phyloP scores from a whole-genome alignment of 2,113 vertebrate genomes.

The Petaurus breviceps region DNA sequence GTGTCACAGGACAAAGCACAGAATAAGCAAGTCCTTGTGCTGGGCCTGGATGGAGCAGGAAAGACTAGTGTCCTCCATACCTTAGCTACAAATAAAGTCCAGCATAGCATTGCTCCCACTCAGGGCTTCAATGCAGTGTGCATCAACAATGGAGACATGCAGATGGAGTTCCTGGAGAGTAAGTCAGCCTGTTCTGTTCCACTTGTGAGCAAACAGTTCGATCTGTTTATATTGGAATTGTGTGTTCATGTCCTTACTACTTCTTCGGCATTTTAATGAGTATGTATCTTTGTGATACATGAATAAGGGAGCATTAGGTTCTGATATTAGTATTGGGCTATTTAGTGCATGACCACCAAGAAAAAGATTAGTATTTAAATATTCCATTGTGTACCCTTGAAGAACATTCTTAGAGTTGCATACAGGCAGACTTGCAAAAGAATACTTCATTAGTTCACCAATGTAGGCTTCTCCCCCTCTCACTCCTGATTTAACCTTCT shows the following conservation, averaged over 20 bases:
- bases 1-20: slow-evolving; percentile 78
- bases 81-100: slow-evolving; percentile 86
- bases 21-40: slow-evolving; percentile 90
- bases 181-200: slow-evolving; percentile 67
- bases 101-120: slow-evolving; percentile 87
- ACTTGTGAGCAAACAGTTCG: not conserved
- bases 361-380: not conserved
- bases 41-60: slow-evolving; percentile 95
- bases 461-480: not conserved
- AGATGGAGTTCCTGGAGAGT: slow-evolving; percentile 95
- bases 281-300: not conserved
- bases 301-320: not conserved
- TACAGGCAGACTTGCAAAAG: not conserved
- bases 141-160: slow-evolving; percentile 86
- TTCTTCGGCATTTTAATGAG: not conserved
- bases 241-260: no score
- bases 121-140: slow-evolving; percentile 91
- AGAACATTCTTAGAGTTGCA: not conserved
- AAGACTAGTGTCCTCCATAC: slow-evolving; percentile 93
- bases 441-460: not conserved
- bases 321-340: not conserved
- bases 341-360: not conserved
- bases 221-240: not conserved
- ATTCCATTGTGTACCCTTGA: not conserved
- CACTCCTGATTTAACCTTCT: not conserved